Percentiles rank a stretch among this genome's conserved stretches.
These are phyloP conservation scores for Melanotaenia boesemani DNA, from an alignment of 2,797 vertebrate genomes.

Conservation along the genomic window DNA sequence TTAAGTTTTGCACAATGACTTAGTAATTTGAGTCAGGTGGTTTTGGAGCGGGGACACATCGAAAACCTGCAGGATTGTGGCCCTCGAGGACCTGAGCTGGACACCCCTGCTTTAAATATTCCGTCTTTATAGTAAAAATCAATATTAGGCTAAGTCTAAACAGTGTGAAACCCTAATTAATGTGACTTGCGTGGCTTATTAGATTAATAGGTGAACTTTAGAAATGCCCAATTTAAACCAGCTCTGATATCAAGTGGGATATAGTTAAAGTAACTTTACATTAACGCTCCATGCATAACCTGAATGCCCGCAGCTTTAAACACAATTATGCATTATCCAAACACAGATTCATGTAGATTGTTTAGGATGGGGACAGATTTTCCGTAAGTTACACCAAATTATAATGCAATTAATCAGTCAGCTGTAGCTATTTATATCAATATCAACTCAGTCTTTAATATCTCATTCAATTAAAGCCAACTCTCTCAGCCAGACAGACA, in stretches of 20 bases:
- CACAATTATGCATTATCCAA: not conserved
- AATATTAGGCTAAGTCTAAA: too few relatives aligned
- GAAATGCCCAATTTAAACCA: not conserved
- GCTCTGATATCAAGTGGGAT: not conserved
- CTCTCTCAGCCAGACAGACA: slow-evolving; percentile 65
- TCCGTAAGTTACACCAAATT: slow-evolving; percentile 46
- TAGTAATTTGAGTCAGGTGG: too few relatives aligned
- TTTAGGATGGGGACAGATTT: slow-evolving; percentile 19
- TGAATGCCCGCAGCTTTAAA: slow-evolving; percentile 10
- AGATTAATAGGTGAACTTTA: too few relatives aligned
- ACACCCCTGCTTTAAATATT: not conserved
- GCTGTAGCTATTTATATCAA: slow-evolving; percentile 62
- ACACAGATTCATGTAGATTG: not conserved
- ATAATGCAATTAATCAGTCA: slow-evolving; percentile 60
- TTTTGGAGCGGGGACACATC: too few relatives aligned
- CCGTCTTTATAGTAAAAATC: too few relatives aligned
- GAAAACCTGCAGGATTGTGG: too few relatives aligned
- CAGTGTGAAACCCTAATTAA: too few relatives aligned
- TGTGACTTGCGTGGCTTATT: too few relatives aligned
- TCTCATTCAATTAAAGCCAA: slow-evolving; percentile 68
- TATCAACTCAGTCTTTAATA: slow-evolving; percentile 74
- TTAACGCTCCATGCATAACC: not conserved
- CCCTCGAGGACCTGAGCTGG: too few relatives aligned
- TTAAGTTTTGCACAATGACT: too few relatives aligned
- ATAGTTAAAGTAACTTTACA: not conserved